phyloP scores from a whole-genome alignment of 2,113 vertebrate species.

The Microtus montanus region DNA sequence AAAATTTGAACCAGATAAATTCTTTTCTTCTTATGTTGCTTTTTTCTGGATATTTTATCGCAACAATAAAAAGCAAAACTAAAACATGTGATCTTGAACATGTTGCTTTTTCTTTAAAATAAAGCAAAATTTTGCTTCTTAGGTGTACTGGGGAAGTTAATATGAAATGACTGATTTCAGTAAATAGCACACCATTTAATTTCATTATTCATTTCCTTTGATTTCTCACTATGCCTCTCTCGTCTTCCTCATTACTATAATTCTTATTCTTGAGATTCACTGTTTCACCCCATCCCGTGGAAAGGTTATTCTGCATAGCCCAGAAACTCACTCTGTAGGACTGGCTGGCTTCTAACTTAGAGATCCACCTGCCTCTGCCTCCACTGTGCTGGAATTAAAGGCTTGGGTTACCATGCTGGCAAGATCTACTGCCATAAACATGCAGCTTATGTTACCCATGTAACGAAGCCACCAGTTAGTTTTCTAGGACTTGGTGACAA shows the following conservation, averaged over 20 bases:
- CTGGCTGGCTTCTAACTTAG: neutral
- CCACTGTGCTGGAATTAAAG: neutral
- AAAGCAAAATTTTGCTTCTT: neutral
- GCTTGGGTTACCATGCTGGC: neutral
- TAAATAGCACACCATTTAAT: neutral
- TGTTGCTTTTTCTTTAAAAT: neutral
- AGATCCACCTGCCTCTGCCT: neutral
- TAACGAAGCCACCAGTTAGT: neutral
- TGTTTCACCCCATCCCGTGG: neutral
- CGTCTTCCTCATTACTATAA: accelerated
- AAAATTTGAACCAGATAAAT: neutral
- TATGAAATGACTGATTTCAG: neutral
- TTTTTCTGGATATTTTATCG: neutral
- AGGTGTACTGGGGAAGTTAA: neutral
- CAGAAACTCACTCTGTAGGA: neutral
- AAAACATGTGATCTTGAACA: neutral
- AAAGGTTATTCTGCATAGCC: neutral
- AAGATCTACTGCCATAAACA: neutral
- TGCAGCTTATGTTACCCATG: neutral
- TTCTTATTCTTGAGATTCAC: neutral
- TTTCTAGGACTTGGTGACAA: neutral
- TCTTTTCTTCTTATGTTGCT: neutral
- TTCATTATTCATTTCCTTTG: neutral
- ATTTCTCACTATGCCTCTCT: neutral
- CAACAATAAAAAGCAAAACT: neutral